phyloP scores from a whole-genome alignment of 2,888 invertebrate species.

The Amiota minor region DNA sequence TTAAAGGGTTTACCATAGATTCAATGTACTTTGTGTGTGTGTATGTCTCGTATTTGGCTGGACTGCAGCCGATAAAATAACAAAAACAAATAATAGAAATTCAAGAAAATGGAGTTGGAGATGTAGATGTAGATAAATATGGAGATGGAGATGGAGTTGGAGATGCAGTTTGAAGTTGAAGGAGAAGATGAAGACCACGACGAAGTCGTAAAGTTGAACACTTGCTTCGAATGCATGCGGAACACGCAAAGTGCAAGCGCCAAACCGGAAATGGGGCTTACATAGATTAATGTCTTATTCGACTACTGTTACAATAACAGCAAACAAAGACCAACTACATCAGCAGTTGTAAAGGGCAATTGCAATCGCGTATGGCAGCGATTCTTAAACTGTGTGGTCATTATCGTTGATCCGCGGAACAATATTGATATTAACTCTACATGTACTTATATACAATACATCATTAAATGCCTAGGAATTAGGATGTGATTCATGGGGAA shows the following conservation, averaged over 20 bases:
- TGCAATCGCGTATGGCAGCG: neutral
- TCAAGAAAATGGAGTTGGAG: too few species aligned
- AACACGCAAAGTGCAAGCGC: conserved; percentile 22
- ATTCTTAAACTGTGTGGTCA: too few species aligned
- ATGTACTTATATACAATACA: too few species aligned
- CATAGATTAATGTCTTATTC: conserved; percentile 62
- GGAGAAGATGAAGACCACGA: neutral
- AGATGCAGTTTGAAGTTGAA: neutral
- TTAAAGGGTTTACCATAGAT: too few species aligned
- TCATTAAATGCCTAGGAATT: too few species aligned
- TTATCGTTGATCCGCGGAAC: too few species aligned
- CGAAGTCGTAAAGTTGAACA: neutral
- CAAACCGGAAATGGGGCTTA: conserved; percentile 47
- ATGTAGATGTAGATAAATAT: too few species aligned
- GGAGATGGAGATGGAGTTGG: neutral
- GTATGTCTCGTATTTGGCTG: neutral
- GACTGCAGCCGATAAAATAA: too few species aligned
- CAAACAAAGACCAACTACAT: neutral
- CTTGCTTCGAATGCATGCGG: conserved; percentile 16
- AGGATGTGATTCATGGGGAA: too few species aligned
- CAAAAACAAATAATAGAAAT: too few species aligned
- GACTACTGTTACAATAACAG: conserved; percentile 17
- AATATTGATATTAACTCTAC: too few species aligned
- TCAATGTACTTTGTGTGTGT: neutral
- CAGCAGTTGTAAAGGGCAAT: neutral